A percentile compares a stretch with the other conserved stretches of the same genome.
Evolutionary conservation across 2,888 invertebrate genomes (phyloP).

Genomic region (Cephus rjabovi): DNA sequence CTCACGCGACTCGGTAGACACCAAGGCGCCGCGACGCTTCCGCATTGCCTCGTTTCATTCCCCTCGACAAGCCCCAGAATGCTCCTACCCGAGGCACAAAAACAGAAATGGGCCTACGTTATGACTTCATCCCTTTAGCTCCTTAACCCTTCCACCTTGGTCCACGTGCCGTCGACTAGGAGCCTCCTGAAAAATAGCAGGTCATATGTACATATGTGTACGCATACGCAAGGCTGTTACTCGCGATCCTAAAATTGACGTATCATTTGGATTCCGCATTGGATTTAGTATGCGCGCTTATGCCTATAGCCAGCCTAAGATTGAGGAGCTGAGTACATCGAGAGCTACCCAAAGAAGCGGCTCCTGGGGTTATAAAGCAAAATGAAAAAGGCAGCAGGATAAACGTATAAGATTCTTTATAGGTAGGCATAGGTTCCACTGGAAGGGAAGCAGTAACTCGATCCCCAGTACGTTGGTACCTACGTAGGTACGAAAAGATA

Average conservation of each 20-base stretch:
- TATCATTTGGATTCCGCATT: background rate
- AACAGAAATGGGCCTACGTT: background rate
- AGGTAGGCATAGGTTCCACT: background rate
- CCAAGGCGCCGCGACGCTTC: slow-evolving; percentile 40
- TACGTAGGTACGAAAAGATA: background rate
- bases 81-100: background rate
- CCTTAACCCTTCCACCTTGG: background rate
- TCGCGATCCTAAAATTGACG: background rate
- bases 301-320: background rate
- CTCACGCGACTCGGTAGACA: slow-evolving; percentile 43
- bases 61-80: slow-evolving; percentile 3
- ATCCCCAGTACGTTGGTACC: slow-evolving; percentile 19
- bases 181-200: background rate
- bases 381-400: slow-evolving; percentile 20
- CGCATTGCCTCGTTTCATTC: slow-evolving; percentile 43
- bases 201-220: background rate
- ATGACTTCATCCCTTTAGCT: background rate
- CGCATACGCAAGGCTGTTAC: no score
- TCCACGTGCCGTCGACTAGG: background rate
- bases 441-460: slow-evolving; percentile 18
- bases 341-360: background rate
- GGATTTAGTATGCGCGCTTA: background rate
- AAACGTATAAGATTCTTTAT: slow-evolving; percentile 3
- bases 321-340: background rate
- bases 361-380: slow-evolving; percentile 16